Conservation (phyloP, 2,888 invertebrate species). For the Cacoxenus indagator region DNA sequence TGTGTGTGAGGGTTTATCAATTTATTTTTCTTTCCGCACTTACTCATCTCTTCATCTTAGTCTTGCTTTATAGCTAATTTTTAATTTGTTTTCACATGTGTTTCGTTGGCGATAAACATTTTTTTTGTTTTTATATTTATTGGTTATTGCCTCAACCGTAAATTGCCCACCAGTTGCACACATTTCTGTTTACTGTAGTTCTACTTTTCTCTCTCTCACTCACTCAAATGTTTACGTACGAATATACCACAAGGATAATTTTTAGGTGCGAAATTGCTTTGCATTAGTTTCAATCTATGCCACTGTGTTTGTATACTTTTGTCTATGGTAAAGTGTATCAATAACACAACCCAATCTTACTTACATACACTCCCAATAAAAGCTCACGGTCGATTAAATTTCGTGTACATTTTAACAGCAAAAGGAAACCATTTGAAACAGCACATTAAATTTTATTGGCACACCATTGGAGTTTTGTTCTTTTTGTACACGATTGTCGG, state of each 20-base stretch:
- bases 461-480: neutral
- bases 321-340: neutral
- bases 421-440: neutral
- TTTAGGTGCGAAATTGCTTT: neutral
- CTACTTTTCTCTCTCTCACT: neutral
- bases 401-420: neutral
- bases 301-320: neutral
- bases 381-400: slow-evolving; percentile 1
- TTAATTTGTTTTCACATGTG: slow-evolving; percentile 63
- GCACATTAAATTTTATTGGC: slow-evolving; percentile 3
- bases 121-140: slow-evolving; percentile 33
- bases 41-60: slow-evolving; percentile 32
- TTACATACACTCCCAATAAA: neutral
- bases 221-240: neutral
- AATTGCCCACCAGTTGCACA: slow-evolving; percentile 57
- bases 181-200: neutral
- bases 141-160: slow-evolving; percentile 21
- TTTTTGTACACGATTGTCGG: neutral
- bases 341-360: neutral
- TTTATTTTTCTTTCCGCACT: slow-evolving; percentile 39
- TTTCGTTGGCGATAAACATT: slow-evolving; percentile 40
- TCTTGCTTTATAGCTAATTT: slow-evolving; percentile 58
- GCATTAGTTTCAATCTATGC: neutral
- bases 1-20: slow-evolving; percentile 47
- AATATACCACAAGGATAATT: neutral